Percentiles rank a stretch among this genome's conserved stretches.
Conservation (phyloP, 1,140 invertebrate species). For the Dendroctonus valens region DNA sequence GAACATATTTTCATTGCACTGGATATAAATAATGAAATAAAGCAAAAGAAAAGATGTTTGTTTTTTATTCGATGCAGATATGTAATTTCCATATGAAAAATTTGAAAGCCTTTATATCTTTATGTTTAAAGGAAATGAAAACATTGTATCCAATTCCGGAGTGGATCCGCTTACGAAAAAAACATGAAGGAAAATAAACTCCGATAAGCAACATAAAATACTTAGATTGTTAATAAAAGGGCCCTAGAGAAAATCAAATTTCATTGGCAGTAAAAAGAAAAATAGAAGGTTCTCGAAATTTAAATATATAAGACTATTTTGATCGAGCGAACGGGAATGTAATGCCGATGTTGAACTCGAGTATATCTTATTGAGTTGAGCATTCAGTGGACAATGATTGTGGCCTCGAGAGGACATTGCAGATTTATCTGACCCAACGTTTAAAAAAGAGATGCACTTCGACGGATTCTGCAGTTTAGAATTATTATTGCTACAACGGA, state of each 20-base stretch:
- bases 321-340: slow-evolving; percentile 19
- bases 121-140: slow-evolving; percentile 27
- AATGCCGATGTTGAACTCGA: slow-evolving; percentile 26
- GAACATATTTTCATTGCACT: no score
- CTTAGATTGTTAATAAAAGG: slow-evolving; percentile 32
- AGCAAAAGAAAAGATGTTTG: neutral
- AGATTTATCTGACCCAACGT: slow-evolving; percentile 19
- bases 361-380: slow-evolving; percentile 29
- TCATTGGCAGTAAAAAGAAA: slow-evolving; percentile 34
- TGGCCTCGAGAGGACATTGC: slow-evolving; percentile 17
- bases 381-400: slow-evolving; percentile 24
- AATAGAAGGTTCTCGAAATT: slow-evolving; percentile 34
- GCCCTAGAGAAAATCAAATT: slow-evolving; percentile 24
- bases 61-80: slow-evolving; percentile 9
- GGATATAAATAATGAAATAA: no score
- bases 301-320: slow-evolving; percentile 35
- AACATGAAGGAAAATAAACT: slow-evolving; percentile 24
- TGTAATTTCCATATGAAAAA: slow-evolving; percentile 23
- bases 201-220: slow-evolving; percentile 35
- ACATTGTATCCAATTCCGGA: slow-evolving; percentile 27
- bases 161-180: slow-evolving; percentile 26
- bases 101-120: slow-evolving; percentile 22
- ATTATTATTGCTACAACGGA: slow-evolving; percentile 27
- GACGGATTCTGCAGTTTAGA: slow-evolving; percentile 14
- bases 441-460: slow-evolving; percentile 20